Base-by-base conservation (phyloP, 2,888 invertebrate genomes). In the Protophormia terraenovae region DNA sequence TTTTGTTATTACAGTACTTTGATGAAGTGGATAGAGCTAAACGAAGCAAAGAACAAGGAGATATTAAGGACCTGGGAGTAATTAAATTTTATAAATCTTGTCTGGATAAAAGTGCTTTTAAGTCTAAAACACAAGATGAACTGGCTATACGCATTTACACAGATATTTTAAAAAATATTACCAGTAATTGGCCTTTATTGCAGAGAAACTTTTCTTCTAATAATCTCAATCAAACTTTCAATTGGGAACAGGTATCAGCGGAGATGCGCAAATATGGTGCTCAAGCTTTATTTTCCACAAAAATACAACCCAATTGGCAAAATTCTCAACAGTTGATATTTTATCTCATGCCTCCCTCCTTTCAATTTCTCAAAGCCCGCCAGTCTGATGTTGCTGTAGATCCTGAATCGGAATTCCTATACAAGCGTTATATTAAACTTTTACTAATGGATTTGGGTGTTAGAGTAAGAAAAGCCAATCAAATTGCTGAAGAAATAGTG, bases 281-380 rank as follows among this genome's bases (percentile, higher is more conserved):
- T 0, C 89, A 90, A 12, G 87, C 91, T 0, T 38, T 92, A 0
- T 90, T 91, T 87, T 87, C 89, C 0, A 86, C 90, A 1, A n/a
- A 88, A 3, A 88, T 91, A 3, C 89, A 90, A 41, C 86, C 89
- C 14, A 92, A 91, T n/a, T 92, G 91, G 91, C 91, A 91, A 87
- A 86, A 88, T 2, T 89, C 89, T 0, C 89, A 89, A 3, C 90
- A 92, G 62, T 82, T 86, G 2, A 86, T 92, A 35, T 86, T 92
- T 69, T 92, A 92, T 32, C 45, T 92, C 19, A 84, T 90, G 29
- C 62, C 90, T 0, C 89, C 91, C 1, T 87, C 75, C 0, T 90
- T 91, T 32, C 88, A 90, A 2, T 83, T 89, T 14, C 53, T 91
- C 1, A 87, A 87, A 53, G 55, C 71, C 1, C 60, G 78, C 0